Evolutionary conservation across 2,797 vertebrate species (phyloP).

Genomic region (Lacerta viridis): DNA sequence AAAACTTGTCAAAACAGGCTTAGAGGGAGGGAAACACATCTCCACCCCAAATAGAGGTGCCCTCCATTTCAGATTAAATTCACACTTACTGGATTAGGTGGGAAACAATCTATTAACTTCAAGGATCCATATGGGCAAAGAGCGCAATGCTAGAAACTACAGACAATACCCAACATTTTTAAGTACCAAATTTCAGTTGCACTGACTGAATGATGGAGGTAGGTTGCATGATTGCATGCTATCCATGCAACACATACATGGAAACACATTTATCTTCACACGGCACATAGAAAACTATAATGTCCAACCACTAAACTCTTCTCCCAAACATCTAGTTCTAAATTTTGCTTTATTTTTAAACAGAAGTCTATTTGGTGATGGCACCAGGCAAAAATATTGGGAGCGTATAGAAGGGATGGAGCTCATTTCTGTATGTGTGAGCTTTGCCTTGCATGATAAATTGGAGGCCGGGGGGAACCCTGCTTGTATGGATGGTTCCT

Average conservation of each 20-base stretch:
- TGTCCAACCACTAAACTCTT: not conserved
- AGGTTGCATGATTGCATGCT: not conserved
- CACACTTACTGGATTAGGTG: constrained; percentile 8
- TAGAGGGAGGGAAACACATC: constrained; percentile 13
- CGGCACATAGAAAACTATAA: not conserved
- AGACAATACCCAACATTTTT: not conserved
- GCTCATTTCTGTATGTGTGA: not conserved
- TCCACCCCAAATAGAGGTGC: not conserved
- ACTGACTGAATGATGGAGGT: not conserved
- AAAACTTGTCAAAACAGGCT: constrained; percentile 22
- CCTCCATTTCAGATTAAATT: constrained; percentile 6
- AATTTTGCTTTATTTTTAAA: not conserved
- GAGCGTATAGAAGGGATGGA: not conserved
- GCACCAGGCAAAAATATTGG: not conserved
- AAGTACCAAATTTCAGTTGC: not conserved
- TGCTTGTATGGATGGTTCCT: not conserved
- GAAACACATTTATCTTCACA: not conserved
- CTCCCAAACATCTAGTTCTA: not conserved
- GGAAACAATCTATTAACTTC: constrained; percentile 20
- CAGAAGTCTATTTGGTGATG: not conserved
- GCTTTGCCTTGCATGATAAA: not conserved
- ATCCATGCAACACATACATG: not conserved
- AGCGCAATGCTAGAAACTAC: not conserved
- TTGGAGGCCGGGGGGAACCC: too few species aligned
- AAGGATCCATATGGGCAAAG: not conserved